Conservation (phyloP, 2,113 vertebrate species). For the Callaeas wilsoni region DNA sequence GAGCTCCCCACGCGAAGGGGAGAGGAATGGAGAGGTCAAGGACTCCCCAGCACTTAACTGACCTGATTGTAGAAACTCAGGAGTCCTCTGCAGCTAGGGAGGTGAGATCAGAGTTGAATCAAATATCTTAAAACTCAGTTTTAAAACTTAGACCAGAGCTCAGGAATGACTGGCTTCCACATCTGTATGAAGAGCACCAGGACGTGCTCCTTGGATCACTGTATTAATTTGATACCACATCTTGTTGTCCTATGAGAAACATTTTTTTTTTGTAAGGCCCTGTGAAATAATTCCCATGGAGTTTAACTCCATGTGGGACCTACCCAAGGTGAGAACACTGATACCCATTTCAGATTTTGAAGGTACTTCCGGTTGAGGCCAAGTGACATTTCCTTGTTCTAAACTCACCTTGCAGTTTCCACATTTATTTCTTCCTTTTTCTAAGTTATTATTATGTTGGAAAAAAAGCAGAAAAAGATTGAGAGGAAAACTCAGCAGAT, state of each 20-base stretch:
- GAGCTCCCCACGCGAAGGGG: fast-evolving
- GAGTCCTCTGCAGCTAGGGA: neutral
- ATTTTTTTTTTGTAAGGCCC: neutral
- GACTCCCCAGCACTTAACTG: neutral
- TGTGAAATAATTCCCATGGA: neutral
- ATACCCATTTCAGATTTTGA: neutral
- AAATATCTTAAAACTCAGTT: neutral
- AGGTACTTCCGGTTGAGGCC: neutral
- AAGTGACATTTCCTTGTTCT: neutral
- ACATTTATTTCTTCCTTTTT: neutral
- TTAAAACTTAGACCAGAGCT: neutral
- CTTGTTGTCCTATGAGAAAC: neutral
- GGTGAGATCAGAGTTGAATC: neutral
- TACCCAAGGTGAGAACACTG: neutral
- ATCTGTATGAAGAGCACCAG: neutral
- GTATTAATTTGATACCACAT: neutral
- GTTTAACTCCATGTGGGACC: neutral
- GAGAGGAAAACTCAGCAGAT: neutral
- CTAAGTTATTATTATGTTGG: neutral
- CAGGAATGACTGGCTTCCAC: neutral
- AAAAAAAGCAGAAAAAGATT: neutral
- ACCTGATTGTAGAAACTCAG: neutral
- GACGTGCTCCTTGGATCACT: neutral
- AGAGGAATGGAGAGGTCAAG: neutral
- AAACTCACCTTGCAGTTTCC: neutral